Percentiles rank a stretch among this genome's conserved stretches.
phyloP scores from a whole-genome alignment of 2,888 invertebrate genomes.

The Cerastoderma edule region DNA sequence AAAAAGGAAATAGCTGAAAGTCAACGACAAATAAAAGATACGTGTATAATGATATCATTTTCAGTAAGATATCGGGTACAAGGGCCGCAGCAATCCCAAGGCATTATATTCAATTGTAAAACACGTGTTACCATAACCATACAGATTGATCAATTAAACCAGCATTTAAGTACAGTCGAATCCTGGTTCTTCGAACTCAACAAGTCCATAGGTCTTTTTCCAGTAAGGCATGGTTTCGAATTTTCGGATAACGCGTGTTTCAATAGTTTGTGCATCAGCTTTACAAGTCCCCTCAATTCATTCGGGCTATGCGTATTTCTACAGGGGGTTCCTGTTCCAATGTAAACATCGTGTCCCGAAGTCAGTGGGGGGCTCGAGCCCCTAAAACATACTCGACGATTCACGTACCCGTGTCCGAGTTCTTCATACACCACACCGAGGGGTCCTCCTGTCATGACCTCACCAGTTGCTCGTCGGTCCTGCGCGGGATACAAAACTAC shows the following conservation, averaged over 20 bases:
- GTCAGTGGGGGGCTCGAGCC: slow-evolving; percentile 46
- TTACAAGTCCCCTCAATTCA: not conserved
- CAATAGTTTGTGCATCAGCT: not conserved
- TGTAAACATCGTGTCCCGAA: slow-evolving; percentile 36
- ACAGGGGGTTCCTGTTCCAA: slow-evolving; percentile 40
- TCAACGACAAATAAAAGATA: too few species aligned
- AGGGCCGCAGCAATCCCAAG: too few species aligned
- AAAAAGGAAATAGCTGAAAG: too few species aligned
- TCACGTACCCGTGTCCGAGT: slow-evolving; percentile 35
- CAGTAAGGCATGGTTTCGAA: not conserved
- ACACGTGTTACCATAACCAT: not conserved
- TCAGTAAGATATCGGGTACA: too few species aligned
- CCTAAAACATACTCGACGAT: slow-evolving; percentile 23
- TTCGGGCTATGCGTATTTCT: not conserved
- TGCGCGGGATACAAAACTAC: slow-evolving; percentile 45
- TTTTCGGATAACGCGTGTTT: not conserved
- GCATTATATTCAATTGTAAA: too few species aligned
- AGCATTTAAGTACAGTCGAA: not conserved
- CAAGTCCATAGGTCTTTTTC: not conserved
- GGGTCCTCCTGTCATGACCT: slow-evolving; percentile 30
- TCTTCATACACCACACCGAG: slow-evolving; percentile 57
- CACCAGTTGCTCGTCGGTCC: slow-evolving; percentile 19
- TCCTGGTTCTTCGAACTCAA: not conserved
- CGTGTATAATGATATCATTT: too few species aligned
- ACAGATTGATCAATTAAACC: not conserved